Conservation (phyloP, 2,888 invertebrate genomes). For the Epirrhoe tristata region DNA sequence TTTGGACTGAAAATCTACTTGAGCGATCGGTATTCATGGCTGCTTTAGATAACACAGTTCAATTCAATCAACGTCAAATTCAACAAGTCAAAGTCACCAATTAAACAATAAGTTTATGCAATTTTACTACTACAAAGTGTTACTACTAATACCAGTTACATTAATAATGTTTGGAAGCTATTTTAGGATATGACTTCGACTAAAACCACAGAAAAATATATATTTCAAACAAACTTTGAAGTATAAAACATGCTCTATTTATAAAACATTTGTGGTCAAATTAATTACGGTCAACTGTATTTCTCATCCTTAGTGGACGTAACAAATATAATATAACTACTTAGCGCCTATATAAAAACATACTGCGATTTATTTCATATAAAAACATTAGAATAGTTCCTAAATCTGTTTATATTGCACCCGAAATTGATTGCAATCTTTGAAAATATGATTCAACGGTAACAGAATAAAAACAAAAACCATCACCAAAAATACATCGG, state of each 20-base stretch:
- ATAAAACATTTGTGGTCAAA: not conserved
- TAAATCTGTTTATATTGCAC: not conserved
- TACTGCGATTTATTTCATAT: not conserved
- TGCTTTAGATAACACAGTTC: no score
- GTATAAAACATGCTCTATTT: not conserved
- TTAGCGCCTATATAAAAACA: not conserved
- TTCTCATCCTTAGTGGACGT: not conserved
- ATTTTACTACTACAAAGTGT: not conserved
- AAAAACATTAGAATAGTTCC: not conserved
- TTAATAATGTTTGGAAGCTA: not conserved
- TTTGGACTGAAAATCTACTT: no score
- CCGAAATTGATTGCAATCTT: not conserved
- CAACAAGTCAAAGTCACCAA: no score
- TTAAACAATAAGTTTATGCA: no score
- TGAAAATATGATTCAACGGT: constrained; percentile 10
- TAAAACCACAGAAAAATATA: not conserved
- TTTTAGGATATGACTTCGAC: not conserved
- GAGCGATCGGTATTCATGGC: no score
- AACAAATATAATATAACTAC: not conserved
- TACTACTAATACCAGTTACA: not conserved
- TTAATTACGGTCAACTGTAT: not conserved
- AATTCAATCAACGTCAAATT: no score
- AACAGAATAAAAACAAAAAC: constrained; percentile 12
- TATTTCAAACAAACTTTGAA: not conserved
- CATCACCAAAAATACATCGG: constrained; percentile 8